These are phyloP conservation scores for Chaetodon auriga DNA, from an alignment of 2,113 vertebrate species.

Conservation along the genomic window DNA sequence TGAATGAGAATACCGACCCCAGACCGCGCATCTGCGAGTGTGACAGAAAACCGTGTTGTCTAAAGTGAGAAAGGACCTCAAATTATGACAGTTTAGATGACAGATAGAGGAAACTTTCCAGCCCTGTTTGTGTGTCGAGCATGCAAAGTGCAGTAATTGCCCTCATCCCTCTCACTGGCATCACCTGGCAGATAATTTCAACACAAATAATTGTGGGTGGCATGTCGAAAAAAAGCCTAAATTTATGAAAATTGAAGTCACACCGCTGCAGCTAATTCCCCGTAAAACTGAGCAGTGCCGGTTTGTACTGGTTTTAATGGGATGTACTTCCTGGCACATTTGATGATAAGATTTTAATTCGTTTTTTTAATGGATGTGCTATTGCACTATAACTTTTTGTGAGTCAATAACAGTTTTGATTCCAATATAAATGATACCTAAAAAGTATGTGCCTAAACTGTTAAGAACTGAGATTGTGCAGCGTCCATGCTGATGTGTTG, in stretches of 20 bases:
- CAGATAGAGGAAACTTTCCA: slow-evolving; percentile 27
- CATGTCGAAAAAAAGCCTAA: slow-evolving; percentile 28
- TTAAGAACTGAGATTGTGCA: too few species aligned
- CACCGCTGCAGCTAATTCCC: slow-evolving; percentile 22
- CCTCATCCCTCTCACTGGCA: slow-evolving; percentile 26
- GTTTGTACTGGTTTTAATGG: slow-evolving; percentile 27
- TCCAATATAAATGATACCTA: not conserved
- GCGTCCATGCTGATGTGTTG: not conserved
- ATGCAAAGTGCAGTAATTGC: slow-evolving; percentile 49
- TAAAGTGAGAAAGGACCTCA: not conserved
- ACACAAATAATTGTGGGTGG: slow-evolving; percentile 54
- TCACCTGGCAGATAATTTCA: slow-evolving; percentile 48
- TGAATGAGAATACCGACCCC: not conserved
- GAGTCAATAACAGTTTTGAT: not conserved
- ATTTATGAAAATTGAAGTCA: slow-evolving; percentile 35
- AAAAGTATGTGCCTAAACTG: not conserved
- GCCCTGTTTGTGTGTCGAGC: slow-evolving; percentile 37
- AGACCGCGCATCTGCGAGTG: slow-evolving; percentile 7
- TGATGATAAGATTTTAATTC: not conserved
- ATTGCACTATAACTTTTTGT: not conserved
- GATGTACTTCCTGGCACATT: slow-evolving; percentile 9
- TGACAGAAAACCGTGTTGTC: slow-evolving; percentile 24
- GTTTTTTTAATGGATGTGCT: not conserved
- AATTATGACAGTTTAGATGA: slow-evolving; percentile 34
- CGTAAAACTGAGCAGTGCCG: slow-evolving; percentile 7